Evolutionary conservation across 2,797 vertebrate genomes (phyloP).

Genomic region (Gila robusta): DNA sequence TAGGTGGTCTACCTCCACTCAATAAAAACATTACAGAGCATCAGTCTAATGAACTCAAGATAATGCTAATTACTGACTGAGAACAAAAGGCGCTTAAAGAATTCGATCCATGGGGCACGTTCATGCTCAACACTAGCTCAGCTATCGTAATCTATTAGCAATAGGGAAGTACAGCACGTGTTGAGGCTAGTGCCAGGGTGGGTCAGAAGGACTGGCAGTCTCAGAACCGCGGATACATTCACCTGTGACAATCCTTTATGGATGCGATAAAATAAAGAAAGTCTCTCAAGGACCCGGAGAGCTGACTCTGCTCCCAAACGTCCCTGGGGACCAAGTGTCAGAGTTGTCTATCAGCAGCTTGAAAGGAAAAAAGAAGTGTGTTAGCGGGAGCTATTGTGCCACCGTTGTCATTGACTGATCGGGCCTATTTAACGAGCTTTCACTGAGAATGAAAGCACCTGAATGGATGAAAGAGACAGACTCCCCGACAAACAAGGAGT

Average conservation of each 20-base stretch:
- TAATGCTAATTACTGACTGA: conserved; percentile 94
- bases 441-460: conserved; percentile 97
- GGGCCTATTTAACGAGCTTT: conserved; percentile 94
- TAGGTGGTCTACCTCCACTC: conserved; percentile 84
- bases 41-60: conserved; percentile 98
- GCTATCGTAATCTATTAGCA: conserved; percentile 83
- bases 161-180: conserved; percentile 69
- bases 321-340: conserved; percentile 91
- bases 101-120: conserved; percentile 69
- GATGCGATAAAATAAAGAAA: conserved; percentile 88
- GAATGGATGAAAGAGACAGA: conserved; percentile 99
- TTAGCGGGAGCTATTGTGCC: conserved; percentile 92
- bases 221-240: conserved; percentile 89
- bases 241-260: conserved; percentile 89
- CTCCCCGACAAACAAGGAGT: conserved; percentile 95
- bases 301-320: conserved; percentile 75
- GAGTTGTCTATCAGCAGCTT: conserved; percentile 94
- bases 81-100: conserved; percentile 92
- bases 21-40: conserved; percentile 82
- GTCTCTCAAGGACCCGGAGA: conserved; percentile 85
- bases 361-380: conserved; percentile 91
- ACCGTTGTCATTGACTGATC: conserved; percentile 98
- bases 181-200: conserved; percentile 62
- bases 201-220: conserved; percentile 77
- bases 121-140: conserved; percentile 87